Evolutionary conservation across 2,113 vertebrate species (phyloP).

Genomic region (Illadopsis cleaveri): DNA sequence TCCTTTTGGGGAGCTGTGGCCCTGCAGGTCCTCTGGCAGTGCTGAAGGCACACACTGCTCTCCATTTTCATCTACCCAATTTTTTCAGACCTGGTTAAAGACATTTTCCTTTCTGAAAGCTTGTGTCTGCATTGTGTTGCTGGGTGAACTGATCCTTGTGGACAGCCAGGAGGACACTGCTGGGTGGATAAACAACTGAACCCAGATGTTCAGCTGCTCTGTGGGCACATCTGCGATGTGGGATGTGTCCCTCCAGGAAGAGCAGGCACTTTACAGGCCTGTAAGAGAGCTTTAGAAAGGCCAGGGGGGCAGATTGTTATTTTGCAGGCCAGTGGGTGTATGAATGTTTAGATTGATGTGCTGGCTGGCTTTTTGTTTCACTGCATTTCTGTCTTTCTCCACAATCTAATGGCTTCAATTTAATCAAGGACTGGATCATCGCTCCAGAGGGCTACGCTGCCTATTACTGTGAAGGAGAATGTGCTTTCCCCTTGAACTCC

Average conservation of each 20-base stretch:
- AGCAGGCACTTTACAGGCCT: background rate
- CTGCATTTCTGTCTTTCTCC: background rate
- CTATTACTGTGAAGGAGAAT: conserved; percentile 97
- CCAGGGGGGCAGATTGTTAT: background rate
- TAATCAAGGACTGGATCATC: conserved; percentile 94
- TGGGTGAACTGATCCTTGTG: background rate
- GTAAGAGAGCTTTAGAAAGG: background rate
- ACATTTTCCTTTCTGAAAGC: background rate
- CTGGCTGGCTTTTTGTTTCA: background rate
- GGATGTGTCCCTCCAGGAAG: background rate
- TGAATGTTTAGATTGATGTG: background rate
- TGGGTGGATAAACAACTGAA: background rate
- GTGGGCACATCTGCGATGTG: background rate
- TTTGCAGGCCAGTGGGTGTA: background rate
- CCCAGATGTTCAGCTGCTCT: background rate
- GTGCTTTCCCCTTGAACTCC: conserved; percentile 94
- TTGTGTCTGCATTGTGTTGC: background rate
- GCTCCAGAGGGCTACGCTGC: conserved; percentile 95
- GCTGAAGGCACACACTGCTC: rapidly evolving
- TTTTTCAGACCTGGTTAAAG: background rate
- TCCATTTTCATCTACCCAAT: rapidly evolving
- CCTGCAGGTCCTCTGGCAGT: background rate
- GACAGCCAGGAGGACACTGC: background rate
- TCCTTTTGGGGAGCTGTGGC: background rate
- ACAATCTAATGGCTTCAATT: background rate